A percentile compares a stretch with the other conserved stretches of the same genome.
These are phyloP conservation scores for Ctena decussata DNA, from an alignment of 2,888 invertebrate genomes.

Conservation along the genomic window DNA sequence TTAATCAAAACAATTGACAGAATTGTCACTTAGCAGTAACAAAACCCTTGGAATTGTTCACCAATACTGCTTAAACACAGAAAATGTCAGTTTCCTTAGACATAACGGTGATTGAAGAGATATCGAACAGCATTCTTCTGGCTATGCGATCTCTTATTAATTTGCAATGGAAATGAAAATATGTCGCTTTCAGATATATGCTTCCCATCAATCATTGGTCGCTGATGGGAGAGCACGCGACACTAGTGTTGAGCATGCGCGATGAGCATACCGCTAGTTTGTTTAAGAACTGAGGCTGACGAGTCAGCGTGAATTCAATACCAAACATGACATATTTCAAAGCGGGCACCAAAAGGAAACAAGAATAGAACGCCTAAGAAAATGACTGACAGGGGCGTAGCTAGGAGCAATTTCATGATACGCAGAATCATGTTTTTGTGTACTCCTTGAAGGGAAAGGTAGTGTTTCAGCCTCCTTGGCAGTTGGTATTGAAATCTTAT, in stretches of 20 bases:
- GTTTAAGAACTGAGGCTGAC: no score
- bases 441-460: no score
- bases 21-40: neutral
- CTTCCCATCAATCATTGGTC: neutral
- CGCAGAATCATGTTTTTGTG: no score
- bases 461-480: no score
- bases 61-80: neutral
- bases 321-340: no score
- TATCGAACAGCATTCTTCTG: neutral
- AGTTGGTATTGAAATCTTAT: no score
- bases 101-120: neutral
- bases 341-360: no score
- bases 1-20: neutral
- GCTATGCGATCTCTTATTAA: neutral
- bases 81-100: neutral
- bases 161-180: neutral
- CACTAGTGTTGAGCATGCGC: neutral
- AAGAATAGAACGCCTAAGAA: no score
- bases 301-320: no score
- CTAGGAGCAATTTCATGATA: no score
- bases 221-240: neutral
- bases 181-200: slow-evolving; percentile 2
- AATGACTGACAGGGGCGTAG: no score
- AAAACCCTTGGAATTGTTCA: neutral
- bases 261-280: neutral